phyloP scores from a whole-genome alignment of 1,140 invertebrate genomes.

The Philaenus spumarius region DNA sequence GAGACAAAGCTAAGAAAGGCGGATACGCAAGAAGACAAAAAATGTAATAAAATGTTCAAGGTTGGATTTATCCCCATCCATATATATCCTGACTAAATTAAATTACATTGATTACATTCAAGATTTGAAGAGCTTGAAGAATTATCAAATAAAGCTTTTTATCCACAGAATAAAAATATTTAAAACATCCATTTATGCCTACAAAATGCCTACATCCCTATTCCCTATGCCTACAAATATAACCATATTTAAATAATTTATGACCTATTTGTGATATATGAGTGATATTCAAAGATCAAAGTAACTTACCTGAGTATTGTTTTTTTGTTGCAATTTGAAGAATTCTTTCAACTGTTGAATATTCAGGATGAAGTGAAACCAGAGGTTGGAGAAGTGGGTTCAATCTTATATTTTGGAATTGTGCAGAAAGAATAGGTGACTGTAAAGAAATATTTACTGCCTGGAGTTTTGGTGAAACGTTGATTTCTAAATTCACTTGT shows the following conservation, averaged over 20 bases:
- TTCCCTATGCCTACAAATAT: background rate
- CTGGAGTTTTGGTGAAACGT: conserved; percentile 40
- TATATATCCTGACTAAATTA: too few species aligned
- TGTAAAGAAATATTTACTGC: conserved; percentile 40
- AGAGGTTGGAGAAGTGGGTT: conserved; percentile 32
- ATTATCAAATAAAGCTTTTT: too few species aligned
- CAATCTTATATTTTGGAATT: conserved; percentile 39
- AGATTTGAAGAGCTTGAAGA: too few species aligned
- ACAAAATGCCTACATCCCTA: too few species aligned
- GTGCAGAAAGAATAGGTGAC: conserved; percentile 38
- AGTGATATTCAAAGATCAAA: background rate
- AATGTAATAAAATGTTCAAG: too few species aligned
- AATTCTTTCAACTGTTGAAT: conserved; percentile 37
- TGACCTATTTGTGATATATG: background rate
- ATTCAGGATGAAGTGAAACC: conserved; percentile 41
- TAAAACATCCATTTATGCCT: too few species aligned
- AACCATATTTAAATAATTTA: background rate
- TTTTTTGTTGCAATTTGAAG: conserved; percentile 25
- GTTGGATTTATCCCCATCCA: too few species aligned
- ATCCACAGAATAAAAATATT: too few species aligned
- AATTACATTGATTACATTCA: too few species aligned
- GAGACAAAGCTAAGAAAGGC: too few species aligned
- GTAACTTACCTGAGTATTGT: conserved; percentile 7
- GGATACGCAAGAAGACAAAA: too few species aligned
- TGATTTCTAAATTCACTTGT: conserved; percentile 42